A percentile compares a stretch with the other conserved stretches of the same genome.
Conservation (phyloP, 2,113 vertebrate species). For the Semnornis frantzii region DNA sequence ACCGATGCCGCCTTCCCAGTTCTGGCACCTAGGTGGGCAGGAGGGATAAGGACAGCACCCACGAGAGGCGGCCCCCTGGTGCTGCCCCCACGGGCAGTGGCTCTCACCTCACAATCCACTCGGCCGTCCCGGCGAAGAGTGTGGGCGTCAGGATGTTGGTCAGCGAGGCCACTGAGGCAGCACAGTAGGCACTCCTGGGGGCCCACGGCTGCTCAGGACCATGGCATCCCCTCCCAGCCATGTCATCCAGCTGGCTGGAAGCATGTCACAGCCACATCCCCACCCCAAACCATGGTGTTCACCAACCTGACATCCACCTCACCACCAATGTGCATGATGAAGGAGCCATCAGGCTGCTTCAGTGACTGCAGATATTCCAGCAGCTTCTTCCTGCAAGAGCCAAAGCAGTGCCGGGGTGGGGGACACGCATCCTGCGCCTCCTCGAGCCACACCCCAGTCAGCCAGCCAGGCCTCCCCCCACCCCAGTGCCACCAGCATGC, state of each 20-base stretch:
- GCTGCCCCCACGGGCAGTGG: accelerated
- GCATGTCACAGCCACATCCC: neutral
- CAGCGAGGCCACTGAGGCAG: slow-evolving; percentile 90
- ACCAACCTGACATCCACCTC: slow-evolving; percentile 97
- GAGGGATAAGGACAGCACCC: accelerated
- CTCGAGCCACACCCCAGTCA: accelerated
- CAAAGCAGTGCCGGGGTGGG: slow-evolving; percentile 39
- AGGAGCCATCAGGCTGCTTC: slow-evolving; percentile 94
- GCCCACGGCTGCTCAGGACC: neutral
- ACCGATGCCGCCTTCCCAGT: slow-evolving; percentile 96
- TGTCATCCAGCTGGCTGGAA: neutral
- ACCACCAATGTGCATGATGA: slow-evolving; percentile 94
- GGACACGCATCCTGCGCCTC: neutral
- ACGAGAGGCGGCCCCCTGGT: neutral
- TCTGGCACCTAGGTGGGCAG: slow-evolving; percentile 86
- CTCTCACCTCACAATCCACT: slow-evolving; percentile 92
- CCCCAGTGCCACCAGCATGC: neutral
- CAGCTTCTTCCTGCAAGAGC: slow-evolving; percentile 88
- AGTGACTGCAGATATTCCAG: slow-evolving; percentile 87
- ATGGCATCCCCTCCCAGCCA: neutral
- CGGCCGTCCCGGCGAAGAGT: slow-evolving; percentile 89
- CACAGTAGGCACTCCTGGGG: slow-evolving; percentile 92
- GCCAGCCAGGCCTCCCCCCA: no score
- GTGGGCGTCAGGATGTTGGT: slow-evolving; percentile 87
- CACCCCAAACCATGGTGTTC: neutral